Conservation (phyloP, 2,113 vertebrate species). For the Callopanchax toddi region DNA sequence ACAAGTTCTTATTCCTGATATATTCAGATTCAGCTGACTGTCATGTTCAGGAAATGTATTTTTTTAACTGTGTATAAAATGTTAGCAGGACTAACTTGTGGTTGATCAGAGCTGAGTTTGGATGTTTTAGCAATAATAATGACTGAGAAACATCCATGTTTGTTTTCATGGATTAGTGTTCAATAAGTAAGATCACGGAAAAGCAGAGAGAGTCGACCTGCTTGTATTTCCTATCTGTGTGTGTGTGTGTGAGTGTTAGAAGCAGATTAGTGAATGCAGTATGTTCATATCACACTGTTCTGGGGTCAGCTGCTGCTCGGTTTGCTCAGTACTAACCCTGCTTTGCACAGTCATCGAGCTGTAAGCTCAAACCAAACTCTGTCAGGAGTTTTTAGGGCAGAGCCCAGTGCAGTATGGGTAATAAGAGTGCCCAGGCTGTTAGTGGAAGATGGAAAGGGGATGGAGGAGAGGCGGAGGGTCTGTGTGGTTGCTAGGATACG, state of each 20-base stretch:
- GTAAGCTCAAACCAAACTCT: conserved; percentile 28
- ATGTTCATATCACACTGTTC: background rate
- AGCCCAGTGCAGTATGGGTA: conserved; percentile 69
- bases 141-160: background rate
- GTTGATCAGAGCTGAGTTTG: background rate
- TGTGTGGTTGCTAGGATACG: conserved; percentile 80
- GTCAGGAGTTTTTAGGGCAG: conserved; percentile 53
- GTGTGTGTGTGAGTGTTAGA: background rate
- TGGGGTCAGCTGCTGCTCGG: conserved; percentile 23
- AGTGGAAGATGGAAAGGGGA: conserved; percentile 56
- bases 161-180: background rate
- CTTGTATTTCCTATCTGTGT: background rate
- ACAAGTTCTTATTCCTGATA: background rate
- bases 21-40: too few species aligned
- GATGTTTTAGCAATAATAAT: background rate
- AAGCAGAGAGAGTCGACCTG: background rate
- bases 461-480: conserved; percentile 65
- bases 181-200: background rate
- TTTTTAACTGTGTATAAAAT: too few species aligned
- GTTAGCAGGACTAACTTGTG: too few species aligned
- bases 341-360: conserved; percentile 32
- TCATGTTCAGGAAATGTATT: background rate
- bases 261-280: conserved; percentile 5
- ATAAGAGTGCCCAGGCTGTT: conserved; percentile 67
- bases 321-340: conserved; percentile 15